Evolutionary conservation across 2,797 vertebrate species (phyloP).

Genomic region (Dendrocincla tyrannina): DNA sequence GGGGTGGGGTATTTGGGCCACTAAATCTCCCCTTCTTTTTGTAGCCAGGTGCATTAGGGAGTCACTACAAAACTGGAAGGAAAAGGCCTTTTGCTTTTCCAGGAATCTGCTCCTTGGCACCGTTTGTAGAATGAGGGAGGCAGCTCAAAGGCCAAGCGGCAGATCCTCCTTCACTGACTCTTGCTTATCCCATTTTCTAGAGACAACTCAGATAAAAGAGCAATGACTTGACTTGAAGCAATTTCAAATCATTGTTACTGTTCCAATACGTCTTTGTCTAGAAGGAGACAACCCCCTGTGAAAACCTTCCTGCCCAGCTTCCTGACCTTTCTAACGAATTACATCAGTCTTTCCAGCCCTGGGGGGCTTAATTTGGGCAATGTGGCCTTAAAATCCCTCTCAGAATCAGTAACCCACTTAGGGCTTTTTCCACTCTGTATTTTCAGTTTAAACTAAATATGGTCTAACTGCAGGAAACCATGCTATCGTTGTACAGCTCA

Average conservation of each 20-base stretch:
- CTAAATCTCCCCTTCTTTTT: neutral
- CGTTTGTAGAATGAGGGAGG: neutral
- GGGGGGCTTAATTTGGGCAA: neutral
- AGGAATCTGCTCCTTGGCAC: neutral
- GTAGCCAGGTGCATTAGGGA: neutral
- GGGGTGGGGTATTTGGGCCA: neutral
- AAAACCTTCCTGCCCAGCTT: neutral
- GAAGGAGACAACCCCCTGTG: neutral
- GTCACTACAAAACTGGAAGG: neutral
- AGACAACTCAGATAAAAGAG: neutral
- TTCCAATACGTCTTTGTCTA: neutral
- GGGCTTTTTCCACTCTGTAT: neutral
- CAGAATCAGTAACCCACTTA: neutral
- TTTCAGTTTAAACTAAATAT: neutral
- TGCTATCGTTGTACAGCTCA: neutral
- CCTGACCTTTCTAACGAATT: neutral
- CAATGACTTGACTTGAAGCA: neutral
- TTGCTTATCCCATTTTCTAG: neutral
- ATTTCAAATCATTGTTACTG: neutral
- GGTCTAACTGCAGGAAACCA: neutral
- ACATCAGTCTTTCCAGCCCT: neutral
- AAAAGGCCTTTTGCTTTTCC: neutral
- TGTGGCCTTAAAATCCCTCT: neutral
- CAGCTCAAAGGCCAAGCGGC: neutral
- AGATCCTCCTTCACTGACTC: neutral